phyloP scores from a whole-genome alignment of 2,888 invertebrate species.

The Gari tellinella region DNA sequence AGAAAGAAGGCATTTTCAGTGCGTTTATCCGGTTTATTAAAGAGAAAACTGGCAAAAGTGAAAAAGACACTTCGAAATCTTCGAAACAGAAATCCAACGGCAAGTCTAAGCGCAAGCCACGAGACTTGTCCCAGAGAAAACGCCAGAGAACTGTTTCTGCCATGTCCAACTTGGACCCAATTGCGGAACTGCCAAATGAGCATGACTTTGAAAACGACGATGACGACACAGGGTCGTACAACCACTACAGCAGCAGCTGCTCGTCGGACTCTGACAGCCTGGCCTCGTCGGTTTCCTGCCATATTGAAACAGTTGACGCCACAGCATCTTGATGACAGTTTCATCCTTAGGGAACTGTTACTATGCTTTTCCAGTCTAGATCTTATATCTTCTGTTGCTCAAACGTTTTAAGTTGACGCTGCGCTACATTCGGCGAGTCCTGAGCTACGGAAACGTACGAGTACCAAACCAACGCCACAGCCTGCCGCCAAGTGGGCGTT shows the following conservation, averaged over 20 bases:
- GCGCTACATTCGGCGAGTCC: too few species aligned
- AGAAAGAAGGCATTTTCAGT: conserved; percentile 76
- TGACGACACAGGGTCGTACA: conserved; percentile 69
- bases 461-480: too few species aligned
- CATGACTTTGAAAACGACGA: conserved; percentile 74
- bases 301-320: conserved; percentile 31
- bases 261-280: conserved; percentile 56
- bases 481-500: too few species aligned
- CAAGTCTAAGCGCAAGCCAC: conserved; percentile 77
- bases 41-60: conserved; percentile 68
- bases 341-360: too few species aligned
- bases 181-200: conserved; percentile 80
- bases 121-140: conserved; percentile 74
- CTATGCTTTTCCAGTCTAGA: too few species aligned
- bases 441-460: too few species aligned
- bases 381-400: too few species aligned
- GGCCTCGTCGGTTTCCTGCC: conserved; percentile 48
- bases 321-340: conserved; percentile 43
- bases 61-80: conserved; percentile 30
- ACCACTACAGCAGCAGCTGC: conserved; percentile 71
- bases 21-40: conserved; percentile 73
- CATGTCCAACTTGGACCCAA: conserved; percentile 80
- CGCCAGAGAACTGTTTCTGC: conserved; percentile 79
- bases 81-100: conserved; percentile 38
- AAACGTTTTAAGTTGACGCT: too few species aligned